Base-by-base conservation (phyloP, 2,888 invertebrate species). In the Heliconius ismenius region DNA sequence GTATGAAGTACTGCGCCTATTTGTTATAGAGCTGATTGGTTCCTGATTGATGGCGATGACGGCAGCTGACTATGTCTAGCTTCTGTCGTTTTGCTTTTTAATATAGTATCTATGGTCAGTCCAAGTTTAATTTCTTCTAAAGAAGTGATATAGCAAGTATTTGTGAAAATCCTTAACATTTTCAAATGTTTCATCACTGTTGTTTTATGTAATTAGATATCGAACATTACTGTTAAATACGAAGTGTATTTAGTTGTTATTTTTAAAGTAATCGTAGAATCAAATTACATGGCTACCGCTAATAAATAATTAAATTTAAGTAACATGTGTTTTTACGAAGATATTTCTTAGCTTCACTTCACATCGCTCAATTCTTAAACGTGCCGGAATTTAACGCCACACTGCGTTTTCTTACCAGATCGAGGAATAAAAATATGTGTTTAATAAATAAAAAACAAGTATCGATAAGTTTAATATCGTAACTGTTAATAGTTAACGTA, bases 1-100 rank as follows among this genome's bases (percentile, higher is more conserved):
- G 74, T 70, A 76, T 58, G 76, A 60, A 58, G 69, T 73, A 76
- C 65, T 75, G 64, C 39, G 26, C 54, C 39, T 60, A 73, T 76
- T 65, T 28, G 60, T 74, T 65, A 62, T 39, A 67, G 39, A 39
- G 6, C 39, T 43, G 67, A 24, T 15, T 43, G 39, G 7, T 43
- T 26, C 49, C 2, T 24, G n/a, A 24, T 39, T 39, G 67, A 43
- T 7, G 24, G 67, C 39, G 67, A 39, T 67, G 65, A 67, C 39
- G 39, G 24, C 39, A 39, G 24, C 39, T 32, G 26, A 62, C 64
- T 64, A 21, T 64, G 62, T 62, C 62, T 62, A 24, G 60, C 11
- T 60, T 60, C 60, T 2, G 24, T 32, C 32, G 63, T 64, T 32
- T 64, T 64, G 21, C 64, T 26, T 62, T 62, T 62, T 26, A 11